Percentiles rank a stretch among this genome's conserved stretches.
Evolutionary conservation across 2,113 vertebrate species (phyloP).

Genomic region (Psittacula cyanocephala): DNA sequence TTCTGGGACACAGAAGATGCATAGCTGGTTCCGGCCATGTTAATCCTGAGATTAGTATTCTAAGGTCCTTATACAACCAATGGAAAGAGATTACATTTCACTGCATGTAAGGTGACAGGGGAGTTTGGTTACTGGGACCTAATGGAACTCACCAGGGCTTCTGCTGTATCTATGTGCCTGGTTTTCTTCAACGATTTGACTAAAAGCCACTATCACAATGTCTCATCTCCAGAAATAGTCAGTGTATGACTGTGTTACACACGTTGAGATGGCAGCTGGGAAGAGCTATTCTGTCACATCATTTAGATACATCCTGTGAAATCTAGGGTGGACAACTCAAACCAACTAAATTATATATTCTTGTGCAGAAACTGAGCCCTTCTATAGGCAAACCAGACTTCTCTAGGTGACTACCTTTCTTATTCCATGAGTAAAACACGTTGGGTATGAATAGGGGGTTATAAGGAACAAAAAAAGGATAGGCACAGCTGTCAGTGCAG

Average conservation of each 20-base stretch:
- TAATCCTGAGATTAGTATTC: neutral
- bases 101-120: neutral
- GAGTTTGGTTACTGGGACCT: rapidly evolving
- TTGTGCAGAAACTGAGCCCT: neutral
- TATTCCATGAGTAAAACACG: neutral
- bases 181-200: neutral
- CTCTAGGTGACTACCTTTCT: neutral
- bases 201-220: neutral
- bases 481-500: neutral
- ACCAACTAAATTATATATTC: neutral
- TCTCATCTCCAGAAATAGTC: neutral
- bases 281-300: neutral
- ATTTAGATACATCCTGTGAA: neutral
- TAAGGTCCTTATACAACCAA: neutral
- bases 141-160: neutral
- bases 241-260: neutral
- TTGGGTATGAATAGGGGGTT: neutral
- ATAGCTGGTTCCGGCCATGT: neutral
- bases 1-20: neutral
- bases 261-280: neutral
- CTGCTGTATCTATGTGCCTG: neutral
- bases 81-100: neutral
- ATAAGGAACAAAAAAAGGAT: neutral
- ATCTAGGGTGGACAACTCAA: neutral
- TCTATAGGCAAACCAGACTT: neutral